These are phyloP conservation scores for Apotomis turbidana DNA, from an alignment of 2,888 invertebrate species.

Conservation along the genomic window DNA sequence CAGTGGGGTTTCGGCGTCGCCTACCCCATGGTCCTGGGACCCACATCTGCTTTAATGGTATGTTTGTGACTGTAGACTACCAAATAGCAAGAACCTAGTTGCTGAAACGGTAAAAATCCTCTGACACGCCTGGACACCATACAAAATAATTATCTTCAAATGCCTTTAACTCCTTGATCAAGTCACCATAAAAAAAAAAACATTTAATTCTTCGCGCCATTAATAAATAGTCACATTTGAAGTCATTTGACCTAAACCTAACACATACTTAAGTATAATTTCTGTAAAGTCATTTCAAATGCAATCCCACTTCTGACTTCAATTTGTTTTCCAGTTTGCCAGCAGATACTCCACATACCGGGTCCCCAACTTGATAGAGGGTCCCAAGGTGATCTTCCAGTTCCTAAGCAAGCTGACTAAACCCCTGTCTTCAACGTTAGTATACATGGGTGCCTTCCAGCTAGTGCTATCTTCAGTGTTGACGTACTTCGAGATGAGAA, in stretches of 20 bases:
- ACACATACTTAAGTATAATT: too few relatives aligned
- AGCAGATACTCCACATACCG: constrained; percentile 85
- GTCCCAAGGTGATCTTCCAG: constrained; percentile 80
- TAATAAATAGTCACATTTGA: too few relatives aligned
- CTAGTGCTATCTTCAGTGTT: constrained; percentile 81
- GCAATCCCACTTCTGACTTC: background rate
- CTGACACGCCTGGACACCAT: too few relatives aligned
- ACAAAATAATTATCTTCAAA: too few relatives aligned
- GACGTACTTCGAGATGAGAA: constrained; percentile 85
- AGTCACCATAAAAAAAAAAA: too few relatives aligned
- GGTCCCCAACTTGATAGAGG: constrained; percentile 85
- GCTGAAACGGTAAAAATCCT: too few relatives aligned
- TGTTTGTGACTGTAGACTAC: constrained; percentile 43
- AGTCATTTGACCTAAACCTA: too few relatives aligned
- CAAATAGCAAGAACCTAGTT: too few relatives aligned
- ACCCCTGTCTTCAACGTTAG: constrained; percentile 79
- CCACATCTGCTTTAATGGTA: constrained; percentile 85
- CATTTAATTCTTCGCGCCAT: too few relatives aligned
- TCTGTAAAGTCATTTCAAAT: too few relatives aligned
- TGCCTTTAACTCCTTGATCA: too few relatives aligned
- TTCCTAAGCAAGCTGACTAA: constrained; percentile 81
- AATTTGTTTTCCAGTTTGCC: constrained; percentile 81
- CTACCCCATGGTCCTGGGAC: constrained; percentile 86
- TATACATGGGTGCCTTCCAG: constrained; percentile 78
- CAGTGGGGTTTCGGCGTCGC: constrained; percentile 81